These are phyloP conservation scores for Myotis daubentonii DNA, from an alignment of 2,797 vertebrate genomes.

Conservation along the genomic window DNA sequence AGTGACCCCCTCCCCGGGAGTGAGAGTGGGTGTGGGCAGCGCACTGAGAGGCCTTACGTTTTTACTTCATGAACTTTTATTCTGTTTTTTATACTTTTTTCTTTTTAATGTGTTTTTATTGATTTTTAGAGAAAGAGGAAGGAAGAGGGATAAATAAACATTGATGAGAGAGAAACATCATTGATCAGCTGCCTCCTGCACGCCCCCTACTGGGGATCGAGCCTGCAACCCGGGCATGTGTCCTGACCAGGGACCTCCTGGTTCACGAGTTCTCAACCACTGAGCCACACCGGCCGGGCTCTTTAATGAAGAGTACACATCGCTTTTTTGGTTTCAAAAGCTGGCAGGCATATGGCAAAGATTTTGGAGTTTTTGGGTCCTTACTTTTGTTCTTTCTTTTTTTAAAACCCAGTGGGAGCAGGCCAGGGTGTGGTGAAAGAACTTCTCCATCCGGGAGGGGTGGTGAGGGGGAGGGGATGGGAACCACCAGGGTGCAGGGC, in stretches of 20 bases:
- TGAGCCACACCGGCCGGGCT: neutral
- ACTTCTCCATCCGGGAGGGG: rapidly evolving
- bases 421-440: constrained; percentile 57
- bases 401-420: neutral
- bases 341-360: neutral
- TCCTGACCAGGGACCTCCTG: too few relatives aligned
- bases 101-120: too few relatives aligned
- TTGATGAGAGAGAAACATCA: too few relatives aligned
- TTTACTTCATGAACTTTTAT: neutral
- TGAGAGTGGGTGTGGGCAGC: too few relatives aligned
- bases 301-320: neutral
- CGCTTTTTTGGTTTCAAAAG: neutral
- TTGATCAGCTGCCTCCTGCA: too few relatives aligned
- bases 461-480: rapidly evolving
- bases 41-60: neutral
- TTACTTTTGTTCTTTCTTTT: neutral
- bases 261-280: too few relatives aligned
- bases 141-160: too few relatives aligned
- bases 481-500: rapidly evolving
- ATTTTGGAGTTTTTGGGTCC: neutral
- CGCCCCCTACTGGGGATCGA: too few relatives aligned
- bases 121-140: too few relatives aligned
- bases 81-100: neutral
- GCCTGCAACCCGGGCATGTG: too few relatives aligned
- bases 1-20: neutral